Evolutionary conservation across 2,888 invertebrate genomes (phyloP).

Genomic region (Coenonympha arcania): DNA sequence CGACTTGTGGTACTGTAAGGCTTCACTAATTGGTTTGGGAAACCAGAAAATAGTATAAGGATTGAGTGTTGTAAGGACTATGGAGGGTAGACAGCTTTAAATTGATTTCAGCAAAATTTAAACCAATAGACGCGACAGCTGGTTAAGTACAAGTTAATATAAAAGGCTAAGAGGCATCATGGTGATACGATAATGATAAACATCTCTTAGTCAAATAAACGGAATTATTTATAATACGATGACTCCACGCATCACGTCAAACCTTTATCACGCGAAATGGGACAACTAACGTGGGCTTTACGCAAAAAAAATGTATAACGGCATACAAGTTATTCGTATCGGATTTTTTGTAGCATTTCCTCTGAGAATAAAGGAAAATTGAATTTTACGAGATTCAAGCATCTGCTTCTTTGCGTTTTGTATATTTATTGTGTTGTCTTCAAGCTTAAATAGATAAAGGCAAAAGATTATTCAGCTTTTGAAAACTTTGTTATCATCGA

Average conservation of each 20-base stretch:
- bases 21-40: too few species aligned
- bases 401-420: neutral
- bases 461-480: too few species aligned
- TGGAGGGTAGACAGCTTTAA: too few species aligned
- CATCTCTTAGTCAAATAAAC: neutral
- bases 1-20: too few species aligned
- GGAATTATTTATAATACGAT: slow-evolving; percentile 5
- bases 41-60: too few species aligned
- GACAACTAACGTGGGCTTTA: slow-evolving; percentile 10
- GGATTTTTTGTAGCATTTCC: slow-evolving; percentile 2
- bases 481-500: too few species aligned
- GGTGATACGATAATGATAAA: neutral
- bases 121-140: too few species aligned
- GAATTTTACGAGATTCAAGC: neutral
- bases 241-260: slow-evolving; percentile 8
- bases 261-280: slow-evolving; percentile 16
- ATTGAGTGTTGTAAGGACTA: too few species aligned
- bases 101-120: too few species aligned
- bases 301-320: slow-evolving; percentile 2
- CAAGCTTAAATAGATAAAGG: too few species aligned
- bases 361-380: slow-evolving; percentile 2
- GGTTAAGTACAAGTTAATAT: neutral
- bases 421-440: too few species aligned
- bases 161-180: neutral
- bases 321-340: neutral